Base-by-base conservation (phyloP, 2,113 vertebrate genomes). In the Corydoras sp. region DNA sequence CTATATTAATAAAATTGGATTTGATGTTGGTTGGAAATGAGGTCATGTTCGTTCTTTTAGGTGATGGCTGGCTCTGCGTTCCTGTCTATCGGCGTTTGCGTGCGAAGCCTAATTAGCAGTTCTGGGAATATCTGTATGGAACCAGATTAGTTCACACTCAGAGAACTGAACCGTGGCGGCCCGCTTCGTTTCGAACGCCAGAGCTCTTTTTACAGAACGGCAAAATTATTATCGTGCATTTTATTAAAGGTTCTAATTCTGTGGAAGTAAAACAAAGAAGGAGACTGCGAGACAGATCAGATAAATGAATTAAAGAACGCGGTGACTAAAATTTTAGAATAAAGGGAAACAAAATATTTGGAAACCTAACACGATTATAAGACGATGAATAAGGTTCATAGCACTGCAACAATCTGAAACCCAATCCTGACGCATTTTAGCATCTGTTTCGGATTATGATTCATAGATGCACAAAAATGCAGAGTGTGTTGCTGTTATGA, bases 361-460 rank as follows among this genome's bases (percentile, higher is more conserved):
- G 56, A 60, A 65, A 73, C 4, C 3, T 51, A 43, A 58, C 10
- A 6, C 13, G 9, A 50, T 63, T 63, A 13, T 61, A 65, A 69
- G 48, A 55, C 58, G 13, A 61, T 66, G 53, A 67, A 9, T 18
- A 5, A 8, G 56, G 65, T 69, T 66, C 62, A 51, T 12, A 62
- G 66, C 63, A 63, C 59, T 69, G 15, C 31, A 69, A 60, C 66
- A 64, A 74, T 73, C 31, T 43, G 55, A 62, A 68, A 62, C 61
- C 51, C 55, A 60, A 74, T 58, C 24, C 61, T 18, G 62, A 71
- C 71, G 71, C 75, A 61, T 69, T 76, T 58, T 62, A 71, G 62
- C 80, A 79, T 73, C 31, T 82, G 78, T 75, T 82, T 75, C 59
- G 72, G 76, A 82, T 80, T 72, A 76, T 24, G 51, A 14, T 1